These are phyloP conservation scores for Pachyseris speciosa DNA, from an alignment of 64 coral and sea anemone genomes.

Conservation along the genomic window DNA sequence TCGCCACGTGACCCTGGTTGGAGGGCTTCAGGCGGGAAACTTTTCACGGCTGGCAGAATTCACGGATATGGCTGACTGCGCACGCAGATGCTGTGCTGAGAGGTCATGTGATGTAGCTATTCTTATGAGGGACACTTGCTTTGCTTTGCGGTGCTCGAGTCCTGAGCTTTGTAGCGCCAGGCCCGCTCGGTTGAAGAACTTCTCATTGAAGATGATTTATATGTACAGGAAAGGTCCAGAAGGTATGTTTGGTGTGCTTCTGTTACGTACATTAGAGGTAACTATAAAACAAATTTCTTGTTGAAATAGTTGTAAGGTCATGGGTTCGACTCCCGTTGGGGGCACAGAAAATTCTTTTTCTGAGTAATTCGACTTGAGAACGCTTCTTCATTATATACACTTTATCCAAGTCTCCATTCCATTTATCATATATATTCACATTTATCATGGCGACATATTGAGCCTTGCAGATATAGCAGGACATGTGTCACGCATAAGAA, in stretches of 20 bases:
- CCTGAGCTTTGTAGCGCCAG: conserved; percentile 67
- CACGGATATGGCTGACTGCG: conserved; percentile 78
- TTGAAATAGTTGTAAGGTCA: no score
- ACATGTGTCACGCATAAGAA: no score
- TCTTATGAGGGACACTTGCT: conserved; percentile 86
- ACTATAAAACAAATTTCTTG: no score
- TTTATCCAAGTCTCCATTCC: no score
- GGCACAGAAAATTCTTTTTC: no score
- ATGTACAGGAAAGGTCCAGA: conserved; percentile 50
- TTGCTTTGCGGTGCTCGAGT: conserved; percentile 73
- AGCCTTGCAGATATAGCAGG: no score
- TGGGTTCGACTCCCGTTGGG: no score
- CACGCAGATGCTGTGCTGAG: conserved; percentile 76
- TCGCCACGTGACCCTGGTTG: conserved; percentile 80
- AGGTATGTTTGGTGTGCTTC: neutral
- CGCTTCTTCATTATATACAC: no score
- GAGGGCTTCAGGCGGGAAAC: conserved; percentile 78
- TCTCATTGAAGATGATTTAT: conserved; percentile 81
- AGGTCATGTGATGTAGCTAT: conserved; percentile 88
- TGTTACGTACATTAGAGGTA: no score
- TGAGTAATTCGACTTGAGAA: no score
- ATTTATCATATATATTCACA: no score
- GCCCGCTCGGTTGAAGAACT: conserved; percentile 75
- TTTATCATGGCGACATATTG: no score
- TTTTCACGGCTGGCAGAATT: conserved; percentile 81